Base-by-base conservation (phyloP, 2,113 vertebrate genomes). In the Dissostichus mawsoni region DNA sequence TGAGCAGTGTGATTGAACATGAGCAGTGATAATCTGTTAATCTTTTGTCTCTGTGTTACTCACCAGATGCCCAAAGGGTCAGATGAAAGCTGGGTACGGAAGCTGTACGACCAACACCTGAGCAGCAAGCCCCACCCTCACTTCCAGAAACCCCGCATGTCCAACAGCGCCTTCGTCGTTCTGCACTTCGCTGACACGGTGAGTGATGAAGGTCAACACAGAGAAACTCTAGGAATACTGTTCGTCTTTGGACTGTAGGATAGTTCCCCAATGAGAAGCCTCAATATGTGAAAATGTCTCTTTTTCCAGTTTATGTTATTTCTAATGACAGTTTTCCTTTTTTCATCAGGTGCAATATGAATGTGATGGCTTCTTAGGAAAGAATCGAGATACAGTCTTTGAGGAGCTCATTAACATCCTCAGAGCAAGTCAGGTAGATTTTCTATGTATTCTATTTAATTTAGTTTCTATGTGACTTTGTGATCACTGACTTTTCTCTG, bases 331-430 rank as follows among this genome's bases (percentile, higher is more conserved):
- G 1, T 44, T 66, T 59, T 53, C 36, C 14, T 51, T 14, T 52
- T 50, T 53, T 11, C 29, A 14, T 66, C 87, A 96, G 96, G 96
- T 96, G 20, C 94, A 95, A 47, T 95, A 95, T 55, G 95, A 95
- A 79, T 94, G 96, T 18, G 79, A 66, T 0, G 95, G 96, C 3
- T 95, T 96, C 74, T 74, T 96, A 82, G 92, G 95, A 83, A 96
- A 96, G 89, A 96, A 95, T 63, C 91, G 95, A 78, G 96, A 96
- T 4, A 86, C 92, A 0, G 93, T 94, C n/a, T 95, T 95, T 0
- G 92, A 96, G 81, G 96, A 96, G 86, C 94, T 96, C 29, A 89
- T 96, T 53, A 96, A 96, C 71, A 94, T 97, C 78, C 92, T 97
- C 81, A 81, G 82, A 94, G 95, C 95, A 17, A 96, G 96, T 91